Base-by-base conservation (phyloP, 2,797 vertebrate genomes). In the Fratercula arctica region DNA sequence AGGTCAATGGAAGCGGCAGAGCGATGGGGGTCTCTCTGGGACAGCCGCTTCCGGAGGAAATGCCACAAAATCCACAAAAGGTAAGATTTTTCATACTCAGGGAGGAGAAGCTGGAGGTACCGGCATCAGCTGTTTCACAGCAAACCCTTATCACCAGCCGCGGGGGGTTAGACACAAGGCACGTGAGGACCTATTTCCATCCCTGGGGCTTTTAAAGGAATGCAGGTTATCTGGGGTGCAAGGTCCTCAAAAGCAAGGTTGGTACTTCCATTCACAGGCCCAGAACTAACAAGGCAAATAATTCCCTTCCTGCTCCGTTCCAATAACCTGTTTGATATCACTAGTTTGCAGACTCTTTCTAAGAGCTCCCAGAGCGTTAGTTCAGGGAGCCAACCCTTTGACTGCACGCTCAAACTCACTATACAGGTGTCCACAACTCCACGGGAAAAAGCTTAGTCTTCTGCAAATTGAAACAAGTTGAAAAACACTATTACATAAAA, bases 401-500 rank as follows among this genome's bases (percentile, higher is more conserved):
- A 86, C 66, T 63, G 35, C n/a, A 37, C 75, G 60, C 68, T 89
- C 61, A 70, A 96, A 80, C 74, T 73, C 72, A 54, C 70, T 45
- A 23, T 3, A 5, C 28, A 11, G 20, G 41, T 50, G 68, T 74
- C 64, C 75, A 48, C 53, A 50, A 17, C 90, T 68, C 39, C 53
- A 25, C 60, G 48, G 72, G 81, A 73, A 89, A 93, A 56, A 83
- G 16, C 33, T 35, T 15, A 81, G 59, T 64, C n/a, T 95, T 74
- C 90, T 67, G 29, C 84, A 91, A 89, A 87, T 37, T 70, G 81
- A 90, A 92, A 48, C 31, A 69, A 95, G 70, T 74, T 79, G 56
- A 90, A 93, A 93, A 91, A 93, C 28, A 79, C 77, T 60, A 41
- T 43, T 41, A 70, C 33, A 37, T 60, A 43, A 92, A 92, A 94